Conservation (phyloP, 2,888 invertebrate genomes). For the Petrophora chlorosata region DNA sequence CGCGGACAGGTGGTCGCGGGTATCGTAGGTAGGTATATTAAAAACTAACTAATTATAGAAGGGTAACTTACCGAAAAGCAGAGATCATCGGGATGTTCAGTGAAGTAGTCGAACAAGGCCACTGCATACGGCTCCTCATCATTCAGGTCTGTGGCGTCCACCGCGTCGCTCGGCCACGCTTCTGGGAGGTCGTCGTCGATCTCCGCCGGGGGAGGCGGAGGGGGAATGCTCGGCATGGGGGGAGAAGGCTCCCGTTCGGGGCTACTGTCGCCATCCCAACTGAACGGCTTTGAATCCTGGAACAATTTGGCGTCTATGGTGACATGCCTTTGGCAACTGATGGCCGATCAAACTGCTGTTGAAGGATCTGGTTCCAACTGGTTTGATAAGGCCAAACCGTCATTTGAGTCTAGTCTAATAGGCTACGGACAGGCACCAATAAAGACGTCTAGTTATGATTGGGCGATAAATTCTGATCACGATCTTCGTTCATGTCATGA, state of each 20-base stretch:
- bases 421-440: no score
- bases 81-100: constrained; percentile 90
- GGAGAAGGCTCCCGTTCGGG: constrained; percentile 84
- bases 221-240: constrained; percentile 91
- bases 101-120: constrained; percentile 90
- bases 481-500: no score
- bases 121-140: constrained; percentile 87
- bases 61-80: constrained; percentile 89
- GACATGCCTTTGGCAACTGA: no score
- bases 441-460: no score
- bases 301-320: constrained; percentile 28
- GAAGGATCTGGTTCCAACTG: no score
- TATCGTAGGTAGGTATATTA: no score
- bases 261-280: constrained; percentile 65
- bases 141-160: constrained; percentile 36
- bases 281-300: constrained; percentile 63
- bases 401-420: no score
- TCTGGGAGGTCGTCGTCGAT: constrained; percentile 60
- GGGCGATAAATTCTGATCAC: no score
- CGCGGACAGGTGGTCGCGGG: no score
- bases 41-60: no score
- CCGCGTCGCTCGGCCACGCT: constrained; percentile 52
- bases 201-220: constrained; percentile 89
- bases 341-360: no score
- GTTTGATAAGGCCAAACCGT: no score